Percentiles rank a stretch among this genome's conserved stretches.
Evolutionary conservation across 2,888 invertebrate genomes (phyloP).

Genomic region (Dryobotodes eremita): DNA sequence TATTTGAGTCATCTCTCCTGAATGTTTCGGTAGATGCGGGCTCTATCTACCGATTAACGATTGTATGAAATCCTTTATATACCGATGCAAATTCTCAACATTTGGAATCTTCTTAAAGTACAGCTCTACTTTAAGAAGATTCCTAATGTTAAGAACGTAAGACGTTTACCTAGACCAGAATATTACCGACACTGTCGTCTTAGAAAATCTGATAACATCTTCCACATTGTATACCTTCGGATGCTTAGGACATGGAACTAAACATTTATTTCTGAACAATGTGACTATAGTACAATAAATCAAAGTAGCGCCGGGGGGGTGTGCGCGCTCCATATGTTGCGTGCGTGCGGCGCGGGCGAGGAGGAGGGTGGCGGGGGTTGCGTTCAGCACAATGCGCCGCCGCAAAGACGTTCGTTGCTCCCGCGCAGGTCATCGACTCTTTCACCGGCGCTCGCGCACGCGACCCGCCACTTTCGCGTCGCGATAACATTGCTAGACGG

Average conservation of each 20-base stretch:
- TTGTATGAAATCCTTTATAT: background rate
- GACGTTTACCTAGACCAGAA: background rate
- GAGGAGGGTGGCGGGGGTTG: constrained; percentile 69
- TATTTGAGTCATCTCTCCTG: background rate
- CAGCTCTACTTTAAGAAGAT: background rate
- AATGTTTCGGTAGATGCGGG: background rate
- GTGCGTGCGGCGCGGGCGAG: constrained; percentile 70
- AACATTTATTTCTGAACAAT: constrained; percentile 58
- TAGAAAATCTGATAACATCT: constrained; percentile 42
- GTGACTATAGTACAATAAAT: constrained; percentile 62
- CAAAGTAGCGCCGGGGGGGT: constrained; percentile 64
- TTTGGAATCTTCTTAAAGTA: background rate
- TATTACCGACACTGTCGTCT: constrained; percentile 13
- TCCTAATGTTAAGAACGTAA: background rate
- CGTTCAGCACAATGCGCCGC: constrained; percentile 80
- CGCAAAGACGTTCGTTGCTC: constrained; percentile 91
- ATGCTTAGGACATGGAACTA: constrained; percentile 31
- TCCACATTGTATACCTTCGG: constrained; percentile 24
- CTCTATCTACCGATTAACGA: background rate
- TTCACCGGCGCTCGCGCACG: constrained; percentile 87
- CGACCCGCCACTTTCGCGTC: constrained; percentile 87
- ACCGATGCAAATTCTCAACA: background rate
- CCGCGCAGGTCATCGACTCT: constrained; percentile 89
- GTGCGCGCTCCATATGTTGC: constrained; percentile 71
- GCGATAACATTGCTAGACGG: constrained; percentile 80